These are phyloP conservation scores for Marasmarcha lunaedactyla DNA, from an alignment of 2,888 invertebrate genomes.

Conservation along the genomic window DNA sequence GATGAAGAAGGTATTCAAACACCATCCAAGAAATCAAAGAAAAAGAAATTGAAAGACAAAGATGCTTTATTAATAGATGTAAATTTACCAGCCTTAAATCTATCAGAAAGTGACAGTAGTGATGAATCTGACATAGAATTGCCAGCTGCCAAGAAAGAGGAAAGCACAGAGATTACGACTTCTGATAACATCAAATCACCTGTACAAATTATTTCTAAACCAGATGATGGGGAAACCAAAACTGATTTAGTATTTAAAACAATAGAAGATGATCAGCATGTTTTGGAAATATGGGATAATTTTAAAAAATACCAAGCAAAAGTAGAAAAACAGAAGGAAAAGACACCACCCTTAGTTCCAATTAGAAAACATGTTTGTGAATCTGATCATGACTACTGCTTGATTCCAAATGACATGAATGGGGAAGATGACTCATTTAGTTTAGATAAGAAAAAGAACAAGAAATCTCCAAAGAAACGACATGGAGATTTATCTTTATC, in stretches of 20 bases:
- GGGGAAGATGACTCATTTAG: conserved; percentile 53
- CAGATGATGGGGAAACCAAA: background rate
- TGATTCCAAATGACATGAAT: conserved; percentile 57
- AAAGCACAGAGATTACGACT: conserved; percentile 23
- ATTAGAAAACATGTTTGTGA: conserved; percentile 69
- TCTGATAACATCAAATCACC: background rate
- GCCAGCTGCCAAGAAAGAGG: conserved; percentile 24
- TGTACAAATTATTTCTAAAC: background rate
- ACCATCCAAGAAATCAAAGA: conserved; percentile 51
- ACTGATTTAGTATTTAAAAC: background rate
- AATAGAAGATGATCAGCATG: conserved; percentile 58
- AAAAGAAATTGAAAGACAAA: conserved; percentile 57
- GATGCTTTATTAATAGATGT: conserved; percentile 60
- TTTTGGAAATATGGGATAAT: conserved; percentile 82
- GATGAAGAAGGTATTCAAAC: conserved; percentile 34
- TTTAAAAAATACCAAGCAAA: conserved; percentile 81
- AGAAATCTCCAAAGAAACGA: conserved; percentile 59
- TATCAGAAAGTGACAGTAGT: conserved; percentile 87
- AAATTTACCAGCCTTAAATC: conserved; percentile 82
- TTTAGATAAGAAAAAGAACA: conserved; percentile 57
- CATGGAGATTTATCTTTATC: conserved; percentile 67
- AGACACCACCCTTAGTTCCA: conserved; percentile 54
- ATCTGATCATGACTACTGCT: conserved; percentile 84
- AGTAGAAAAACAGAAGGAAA: conserved; percentile 68
- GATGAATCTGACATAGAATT: conserved; percentile 69